A percentile compares a stretch with the other conserved stretches of the same genome.
Evolutionary conservation across 37 sponge, comb jelly and placozoan genomes (phyloP).

Genomic region (Lycopodina hypogea): DNA sequence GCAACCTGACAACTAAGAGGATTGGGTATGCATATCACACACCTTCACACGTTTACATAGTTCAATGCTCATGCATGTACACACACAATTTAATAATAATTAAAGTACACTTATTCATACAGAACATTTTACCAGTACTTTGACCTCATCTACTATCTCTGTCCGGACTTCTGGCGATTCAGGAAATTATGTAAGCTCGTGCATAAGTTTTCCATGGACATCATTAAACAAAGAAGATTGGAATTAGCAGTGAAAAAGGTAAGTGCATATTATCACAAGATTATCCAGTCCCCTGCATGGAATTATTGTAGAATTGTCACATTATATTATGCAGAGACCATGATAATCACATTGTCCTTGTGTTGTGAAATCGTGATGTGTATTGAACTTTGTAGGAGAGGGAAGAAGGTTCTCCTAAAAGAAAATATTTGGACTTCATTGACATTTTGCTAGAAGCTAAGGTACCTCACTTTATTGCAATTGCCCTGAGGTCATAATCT

Average conservation of each 20-base stretch:
- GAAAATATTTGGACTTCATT: slow-evolving; percentile 71
- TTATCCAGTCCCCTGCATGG: no score
- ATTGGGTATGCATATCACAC: slow-evolving; percentile 28
- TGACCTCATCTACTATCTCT: slow-evolving; percentile 54
- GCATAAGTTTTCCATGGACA: slow-evolving; percentile 73
- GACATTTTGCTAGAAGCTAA: slow-evolving; percentile 74
- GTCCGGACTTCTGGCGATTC: slow-evolving; percentile 36
- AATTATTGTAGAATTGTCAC: no score
- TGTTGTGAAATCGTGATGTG: neutral
- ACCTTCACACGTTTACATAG: neutral
- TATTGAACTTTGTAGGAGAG: neutral
- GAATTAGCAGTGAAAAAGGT: slow-evolving; percentile 40
- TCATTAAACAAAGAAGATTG: slow-evolving; percentile 50
- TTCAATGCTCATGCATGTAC: neutral
- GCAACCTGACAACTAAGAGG: slow-evolving; percentile 22
- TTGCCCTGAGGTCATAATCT: slow-evolving; percentile 42
- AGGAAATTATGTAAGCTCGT: slow-evolving; percentile 43
- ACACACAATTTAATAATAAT: neutral
- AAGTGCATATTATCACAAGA: no score
- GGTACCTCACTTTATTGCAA: slow-evolving; percentile 16
- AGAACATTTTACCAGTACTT: slow-evolving; percentile 63
- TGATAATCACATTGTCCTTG: neutral
- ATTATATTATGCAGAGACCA: no score
- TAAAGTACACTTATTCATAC: neutral
- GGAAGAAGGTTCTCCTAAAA: slow-evolving; percentile 13